Conservation (phyloP, 2,888 invertebrate species). For the Isoperla grammatica region DNA sequence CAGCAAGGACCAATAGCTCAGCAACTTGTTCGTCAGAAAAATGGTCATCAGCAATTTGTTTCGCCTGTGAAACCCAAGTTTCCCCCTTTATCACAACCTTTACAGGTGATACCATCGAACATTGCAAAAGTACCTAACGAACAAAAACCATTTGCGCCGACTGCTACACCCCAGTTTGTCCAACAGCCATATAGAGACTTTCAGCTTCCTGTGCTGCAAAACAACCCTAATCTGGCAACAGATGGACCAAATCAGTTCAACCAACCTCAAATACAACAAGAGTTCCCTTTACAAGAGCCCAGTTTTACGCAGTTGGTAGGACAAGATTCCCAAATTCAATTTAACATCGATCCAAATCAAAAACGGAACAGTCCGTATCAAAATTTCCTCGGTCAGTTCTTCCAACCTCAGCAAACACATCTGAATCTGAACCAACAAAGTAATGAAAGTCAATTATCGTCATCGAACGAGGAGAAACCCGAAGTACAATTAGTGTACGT, state of each 20-base stretch:
- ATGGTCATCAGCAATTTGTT: no score
- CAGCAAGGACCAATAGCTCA: no score
- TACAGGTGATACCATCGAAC: no score
- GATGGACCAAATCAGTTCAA: neutral
- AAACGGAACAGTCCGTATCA: neutral
- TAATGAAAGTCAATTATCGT: neutral
- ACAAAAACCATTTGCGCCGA: neutral
- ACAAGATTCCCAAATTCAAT: neutral
- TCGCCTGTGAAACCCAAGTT: no score
- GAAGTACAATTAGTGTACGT: constrained; percentile 77
- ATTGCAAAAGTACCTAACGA: neutral
- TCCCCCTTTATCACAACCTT: no score
- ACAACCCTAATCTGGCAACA: neutral
- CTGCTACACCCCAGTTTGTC: neutral
- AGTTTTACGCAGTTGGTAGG: neutral
- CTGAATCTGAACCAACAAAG: no score
- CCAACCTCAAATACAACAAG: neutral
- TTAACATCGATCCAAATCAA: neutral
- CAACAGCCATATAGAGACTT: neutral
- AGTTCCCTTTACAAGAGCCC: neutral
- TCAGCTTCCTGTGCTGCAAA: neutral
- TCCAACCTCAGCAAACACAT: neutral
- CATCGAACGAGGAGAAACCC: neutral
- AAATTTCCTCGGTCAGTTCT: neutral
- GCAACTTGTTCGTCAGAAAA: no score